Evolutionary conservation across 2,888 invertebrate species (phyloP).

Genomic region (Deilephila porcellus): DNA sequence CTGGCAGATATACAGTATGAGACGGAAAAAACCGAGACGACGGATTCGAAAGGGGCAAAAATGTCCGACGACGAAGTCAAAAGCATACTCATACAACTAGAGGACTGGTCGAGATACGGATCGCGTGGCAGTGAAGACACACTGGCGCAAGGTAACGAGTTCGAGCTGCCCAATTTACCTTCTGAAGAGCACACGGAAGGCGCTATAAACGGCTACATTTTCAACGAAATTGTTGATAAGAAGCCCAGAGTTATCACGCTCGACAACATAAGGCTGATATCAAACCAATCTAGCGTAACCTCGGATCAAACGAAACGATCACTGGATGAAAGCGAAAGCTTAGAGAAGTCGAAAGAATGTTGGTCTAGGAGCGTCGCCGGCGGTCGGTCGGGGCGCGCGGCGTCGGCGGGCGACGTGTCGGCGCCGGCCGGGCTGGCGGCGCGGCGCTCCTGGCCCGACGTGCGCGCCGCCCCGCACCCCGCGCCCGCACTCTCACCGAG

Average conservation of each 20-base stretch:
- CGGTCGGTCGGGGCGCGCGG: conserved; percentile 36
- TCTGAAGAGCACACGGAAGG: conserved; percentile 70
- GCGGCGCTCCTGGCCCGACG: conserved; percentile 64
- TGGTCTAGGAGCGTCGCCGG: not conserved
- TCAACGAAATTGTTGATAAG: conserved; percentile 80
- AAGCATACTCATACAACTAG: conserved; percentile 77
- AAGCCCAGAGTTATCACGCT: conserved; percentile 80
- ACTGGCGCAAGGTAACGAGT: conserved; percentile 77
- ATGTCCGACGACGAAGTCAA: conserved; percentile 77
- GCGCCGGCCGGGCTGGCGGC: conserved; percentile 28
- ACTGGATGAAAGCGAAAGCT: conserved; percentile 51
- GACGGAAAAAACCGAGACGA: conserved; percentile 66
- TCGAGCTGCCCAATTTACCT: conserved; percentile 75
- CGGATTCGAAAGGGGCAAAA: conserved; percentile 62
- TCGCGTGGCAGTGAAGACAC: conserved; percentile 79
- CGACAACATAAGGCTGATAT: conserved; percentile 72
- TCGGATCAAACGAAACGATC: conserved; percentile 53
- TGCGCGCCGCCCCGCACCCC: conserved; percentile 52
- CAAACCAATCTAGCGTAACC: conserved; percentile 62
- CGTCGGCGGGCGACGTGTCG: conserved; percentile 43
- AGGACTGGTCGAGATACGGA: conserved; percentile 80
- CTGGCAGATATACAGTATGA: conserved; percentile 75
- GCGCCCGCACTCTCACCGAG: conserved; percentile 49
- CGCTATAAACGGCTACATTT: conserved; percentile 62
- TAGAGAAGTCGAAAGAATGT: conserved; percentile 55